Evolutionary conservation across 2,797 vertebrate species (phyloP).

Genomic region (Prunella strophiata): DNA sequence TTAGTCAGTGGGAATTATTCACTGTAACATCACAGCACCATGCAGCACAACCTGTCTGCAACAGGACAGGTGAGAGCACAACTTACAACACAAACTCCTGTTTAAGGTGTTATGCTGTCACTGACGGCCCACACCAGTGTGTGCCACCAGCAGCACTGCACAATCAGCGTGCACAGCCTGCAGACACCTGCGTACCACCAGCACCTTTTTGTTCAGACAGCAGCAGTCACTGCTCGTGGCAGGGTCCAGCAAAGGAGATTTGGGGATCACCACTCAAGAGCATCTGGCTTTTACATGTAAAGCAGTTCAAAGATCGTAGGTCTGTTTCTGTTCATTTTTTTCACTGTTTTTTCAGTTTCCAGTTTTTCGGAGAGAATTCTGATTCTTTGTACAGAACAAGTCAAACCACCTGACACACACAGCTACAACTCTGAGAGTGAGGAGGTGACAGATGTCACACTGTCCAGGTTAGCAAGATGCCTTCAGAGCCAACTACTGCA

Average conservation of each 20-base stretch:
- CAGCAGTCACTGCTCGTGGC: fast-evolving
- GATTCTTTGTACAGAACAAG: not conserved
- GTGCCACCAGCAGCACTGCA: not conserved
- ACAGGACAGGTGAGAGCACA: not conserved
- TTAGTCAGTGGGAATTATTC: not conserved
- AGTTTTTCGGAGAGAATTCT: not conserved
- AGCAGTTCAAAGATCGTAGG: fast-evolving
- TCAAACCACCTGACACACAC: not conserved
- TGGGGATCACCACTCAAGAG: not conserved
- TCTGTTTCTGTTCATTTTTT: not conserved
- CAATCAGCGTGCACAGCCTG: not conserved
- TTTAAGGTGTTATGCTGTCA: not conserved
- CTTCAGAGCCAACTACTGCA: not conserved
- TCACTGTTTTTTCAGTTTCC: not conserved
- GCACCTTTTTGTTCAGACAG: fast-evolving
- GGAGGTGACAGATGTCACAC: not conserved
- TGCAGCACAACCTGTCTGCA: not conserved
- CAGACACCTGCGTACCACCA: fast-evolving
- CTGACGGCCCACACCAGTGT: not conserved
- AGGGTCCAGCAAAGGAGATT: not conserved
- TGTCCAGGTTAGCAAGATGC: not conserved
- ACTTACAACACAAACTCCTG: not conserved
- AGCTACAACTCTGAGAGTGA: not conserved
- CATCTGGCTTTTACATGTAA: not conserved
- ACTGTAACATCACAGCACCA: not conserved